phyloP scores from a whole-genome alignment of 1,140 invertebrate species.

The Lucilia cuprina region DNA sequence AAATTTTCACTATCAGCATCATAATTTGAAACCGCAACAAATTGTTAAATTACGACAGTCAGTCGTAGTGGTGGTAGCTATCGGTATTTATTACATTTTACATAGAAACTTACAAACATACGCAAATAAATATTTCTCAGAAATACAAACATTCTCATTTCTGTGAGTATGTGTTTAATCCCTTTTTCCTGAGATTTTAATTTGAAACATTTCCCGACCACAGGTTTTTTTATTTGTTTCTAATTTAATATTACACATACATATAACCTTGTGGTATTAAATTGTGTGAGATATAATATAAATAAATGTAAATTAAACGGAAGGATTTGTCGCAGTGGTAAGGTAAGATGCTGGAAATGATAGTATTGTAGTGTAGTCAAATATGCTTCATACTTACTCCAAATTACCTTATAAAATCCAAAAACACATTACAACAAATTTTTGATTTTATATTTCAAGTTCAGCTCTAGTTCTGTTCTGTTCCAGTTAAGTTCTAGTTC shows the following conservation, averaged over 20 bases:
- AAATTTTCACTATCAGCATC: slow-evolving; percentile 37
- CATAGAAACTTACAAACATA: neutral
- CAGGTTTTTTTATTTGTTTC: neutral
- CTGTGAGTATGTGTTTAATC: neutral
- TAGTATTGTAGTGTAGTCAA: too few relatives aligned
- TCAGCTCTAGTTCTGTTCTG: too few relatives aligned
- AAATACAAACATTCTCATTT: neutral
- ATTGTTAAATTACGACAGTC: slow-evolving; percentile 40
- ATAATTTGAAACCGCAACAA: slow-evolving; percentile 43
- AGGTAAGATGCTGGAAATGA: too few relatives aligned
- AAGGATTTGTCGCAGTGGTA: too few relatives aligned
- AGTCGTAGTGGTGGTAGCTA: neutral
- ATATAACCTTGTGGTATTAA: too few relatives aligned
- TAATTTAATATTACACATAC: neutral
- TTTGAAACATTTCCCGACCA: neutral
- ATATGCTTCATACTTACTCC: too few relatives aligned
- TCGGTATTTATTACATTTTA: slow-evolving; percentile 40
- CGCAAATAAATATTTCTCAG: too few relatives aligned
- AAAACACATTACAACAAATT: too few relatives aligned
- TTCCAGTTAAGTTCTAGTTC: too few relatives aligned
- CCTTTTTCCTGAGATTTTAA: neutral
- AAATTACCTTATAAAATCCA: too few relatives aligned
- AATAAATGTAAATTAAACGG: too few relatives aligned
- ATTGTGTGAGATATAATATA: neutral
- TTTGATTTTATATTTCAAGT: too few relatives aligned